Evolutionary conservation across 2,797 vertebrate species (phyloP).

Genomic region (Cyprinella venusta): DNA sequence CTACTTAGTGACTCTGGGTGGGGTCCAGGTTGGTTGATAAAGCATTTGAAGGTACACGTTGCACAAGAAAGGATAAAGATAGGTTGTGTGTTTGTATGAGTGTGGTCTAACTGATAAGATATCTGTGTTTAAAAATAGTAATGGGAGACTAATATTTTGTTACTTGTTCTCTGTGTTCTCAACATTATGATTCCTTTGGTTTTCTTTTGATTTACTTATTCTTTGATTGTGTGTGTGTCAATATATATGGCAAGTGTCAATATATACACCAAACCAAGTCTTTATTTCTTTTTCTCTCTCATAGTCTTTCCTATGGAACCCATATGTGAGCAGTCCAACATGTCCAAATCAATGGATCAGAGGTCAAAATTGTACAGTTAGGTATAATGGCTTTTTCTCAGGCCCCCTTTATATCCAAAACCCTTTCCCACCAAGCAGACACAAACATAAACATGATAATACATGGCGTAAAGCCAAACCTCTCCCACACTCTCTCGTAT

Average conservation of each 20-base stretch:
- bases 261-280: conserved; percentile 39
- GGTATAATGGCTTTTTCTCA: conserved; percentile 53
- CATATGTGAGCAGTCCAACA: conserved; percentile 15
- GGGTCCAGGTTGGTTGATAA: conserved; percentile 35
- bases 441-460: conserved; percentile 51
- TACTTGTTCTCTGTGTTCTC: not conserved
- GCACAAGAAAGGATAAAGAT: conserved; percentile 21
- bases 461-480: conserved; percentile 32
- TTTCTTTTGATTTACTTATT: not conserved
- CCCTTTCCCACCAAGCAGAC: not conserved
- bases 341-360: conserved; percentile 48
- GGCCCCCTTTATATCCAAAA: conserved; percentile 14
- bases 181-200: not conserved
- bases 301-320: not conserved
- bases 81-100: conserved; percentile 41
- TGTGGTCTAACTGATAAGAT: conserved; percentile 45
- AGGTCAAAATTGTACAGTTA: conserved; percentile 71
- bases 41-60: conserved; percentile 20
- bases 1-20: conserved; percentile 37
- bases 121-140: conserved; percentile 27
- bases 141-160: conserved; percentile 14
- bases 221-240: not conserved
- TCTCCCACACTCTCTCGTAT: conserved; percentile 19
- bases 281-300: conserved; percentile 43
- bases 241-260: no score